A percentile compares a stretch with the other conserved stretches of the same genome.
Conservation (phyloP, 30 jellyfish, hydroid and myxozoan genomes). For the Aurelia sp. region DNA sequence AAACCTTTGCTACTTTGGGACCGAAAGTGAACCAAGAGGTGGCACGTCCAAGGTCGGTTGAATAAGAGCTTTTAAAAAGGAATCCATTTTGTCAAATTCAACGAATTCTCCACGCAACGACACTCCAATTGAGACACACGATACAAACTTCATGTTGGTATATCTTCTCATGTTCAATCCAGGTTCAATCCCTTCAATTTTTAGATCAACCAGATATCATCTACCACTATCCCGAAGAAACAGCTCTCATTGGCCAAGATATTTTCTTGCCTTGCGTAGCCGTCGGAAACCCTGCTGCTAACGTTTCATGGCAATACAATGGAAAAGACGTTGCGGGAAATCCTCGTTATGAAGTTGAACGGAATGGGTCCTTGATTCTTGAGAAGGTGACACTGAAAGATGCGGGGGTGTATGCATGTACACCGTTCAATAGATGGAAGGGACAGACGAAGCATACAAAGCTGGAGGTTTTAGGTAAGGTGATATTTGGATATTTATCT, state of each 20-base stretch:
- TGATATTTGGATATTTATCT: no score
- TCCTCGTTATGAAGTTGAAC: slow-evolving; percentile 53
- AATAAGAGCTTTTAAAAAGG: no score
- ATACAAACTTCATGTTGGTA: not conserved
- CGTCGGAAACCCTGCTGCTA: slow-evolving; percentile 96
- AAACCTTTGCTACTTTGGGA: no score
- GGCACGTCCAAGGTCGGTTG: no score
- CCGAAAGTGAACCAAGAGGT: no score
- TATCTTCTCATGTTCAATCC: not conserved
- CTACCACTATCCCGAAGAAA: slow-evolving; percentile 52
- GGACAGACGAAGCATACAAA: slow-evolving; percentile 73
- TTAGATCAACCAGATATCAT: slow-evolving; percentile 81
- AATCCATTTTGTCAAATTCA: no score
- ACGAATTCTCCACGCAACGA: no score
- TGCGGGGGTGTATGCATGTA: slow-evolving; percentile 85
- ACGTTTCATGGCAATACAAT: slow-evolving; percentile 80
- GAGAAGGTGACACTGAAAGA: slow-evolving; percentile 68
- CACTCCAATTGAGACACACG: no score
- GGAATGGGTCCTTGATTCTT: slow-evolving; percentile 86
- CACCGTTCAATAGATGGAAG: slow-evolving; percentile 82
- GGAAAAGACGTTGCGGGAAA: slow-evolving; percentile 30
- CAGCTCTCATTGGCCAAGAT: slow-evolving; percentile 57
- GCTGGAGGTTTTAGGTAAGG: slow-evolving; percentile 80
- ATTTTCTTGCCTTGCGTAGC: slow-evolving; percentile 96
- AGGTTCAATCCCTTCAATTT: not conserved